Percentiles rank a stretch among this genome's conserved stretches.
Evolutionary conservation across 2,888 invertebrate species (phyloP).

Genomic region (Stenoptilia bipunctidactyla): DNA sequence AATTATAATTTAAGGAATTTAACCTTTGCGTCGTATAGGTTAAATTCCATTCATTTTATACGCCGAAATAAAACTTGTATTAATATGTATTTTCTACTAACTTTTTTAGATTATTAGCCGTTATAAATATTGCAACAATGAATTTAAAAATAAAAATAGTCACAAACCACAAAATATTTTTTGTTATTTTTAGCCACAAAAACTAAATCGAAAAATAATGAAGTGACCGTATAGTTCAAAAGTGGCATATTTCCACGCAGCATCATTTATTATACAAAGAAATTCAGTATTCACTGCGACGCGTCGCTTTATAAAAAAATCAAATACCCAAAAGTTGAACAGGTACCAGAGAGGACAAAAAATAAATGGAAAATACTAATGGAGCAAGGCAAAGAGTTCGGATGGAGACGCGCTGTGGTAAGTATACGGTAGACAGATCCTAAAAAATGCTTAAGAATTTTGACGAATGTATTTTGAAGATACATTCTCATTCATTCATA

Average conservation of each 20-base stretch:
- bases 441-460: no score
- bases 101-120: no score
- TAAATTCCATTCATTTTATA: no score
- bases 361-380: slow-evolving; percentile 72
- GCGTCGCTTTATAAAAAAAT: slow-evolving; percentile 58
- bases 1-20: no score
- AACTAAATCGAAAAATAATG: slow-evolving; percentile 53
- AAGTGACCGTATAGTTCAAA: slow-evolving; percentile 22
- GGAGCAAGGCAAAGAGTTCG: slow-evolving; percentile 60
- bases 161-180: not conserved
- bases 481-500: no score
- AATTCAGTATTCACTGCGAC: slow-evolving; percentile 68
- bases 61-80: no score
- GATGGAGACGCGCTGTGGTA: slow-evolving; percentile 37
- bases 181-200: slow-evolving; percentile 19
- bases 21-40: no score
- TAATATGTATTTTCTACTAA: no score
- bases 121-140: no score
- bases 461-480: no score
- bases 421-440: slow-evolving; percentile 28
- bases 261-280: slow-evolving; percentile 64
- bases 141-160: no score
- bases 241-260: slow-evolving; percentile 43
- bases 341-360: slow-evolving; percentile 64
- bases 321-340: slow-evolving; percentile 64